These are phyloP conservation scores for Acipenser ruthenus DNA, from an alignment of 2,797 vertebrate species.

Conservation along the genomic window DNA sequence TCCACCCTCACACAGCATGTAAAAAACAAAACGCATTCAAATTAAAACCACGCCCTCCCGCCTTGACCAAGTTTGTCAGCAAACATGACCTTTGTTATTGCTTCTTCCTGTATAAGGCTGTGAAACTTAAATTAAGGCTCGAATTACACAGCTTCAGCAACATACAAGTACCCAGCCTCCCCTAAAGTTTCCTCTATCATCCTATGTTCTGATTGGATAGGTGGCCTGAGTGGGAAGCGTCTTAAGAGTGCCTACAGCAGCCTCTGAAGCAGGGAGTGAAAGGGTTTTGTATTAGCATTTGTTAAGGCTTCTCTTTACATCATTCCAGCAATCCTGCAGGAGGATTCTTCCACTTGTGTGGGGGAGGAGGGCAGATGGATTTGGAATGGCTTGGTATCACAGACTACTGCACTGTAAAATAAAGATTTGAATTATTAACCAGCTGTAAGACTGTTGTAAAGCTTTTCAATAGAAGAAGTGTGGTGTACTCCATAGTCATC, in stretches of 20 bases:
- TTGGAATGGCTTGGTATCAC: too few relatives aligned
- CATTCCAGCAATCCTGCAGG: conserved; percentile 28
- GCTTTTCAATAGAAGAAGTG: too few relatives aligned
- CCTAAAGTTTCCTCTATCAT: conserved; percentile 11
- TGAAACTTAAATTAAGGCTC: conserved; percentile 21
- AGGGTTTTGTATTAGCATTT: conserved; percentile 10
- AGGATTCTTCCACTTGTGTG: conserved; percentile 12
- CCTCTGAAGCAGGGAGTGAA: conserved; percentile 2
- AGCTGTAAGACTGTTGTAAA: too few relatives aligned
- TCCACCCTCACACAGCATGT: conserved; percentile 7
- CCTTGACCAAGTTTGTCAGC: background rate
- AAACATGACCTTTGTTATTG: background rate
- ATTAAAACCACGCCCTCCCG: conserved; percentile 1
- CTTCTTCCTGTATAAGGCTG: conserved; percentile 19
- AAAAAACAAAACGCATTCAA: background rate
- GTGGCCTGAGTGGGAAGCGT: conserved; percentile 5
- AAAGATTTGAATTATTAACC: too few relatives aligned
- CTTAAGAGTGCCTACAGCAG: conserved; percentile 13
- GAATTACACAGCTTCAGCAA: conserved; percentile 25
- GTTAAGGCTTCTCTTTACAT: conserved; percentile 21
- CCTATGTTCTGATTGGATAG: conserved; percentile 24
- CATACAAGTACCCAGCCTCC: conserved; percentile 9
- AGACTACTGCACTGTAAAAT: too few relatives aligned
- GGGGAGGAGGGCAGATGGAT: conserved; percentile 15
- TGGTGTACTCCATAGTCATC: too few relatives aligned